Evolutionary conservation across 2,888 invertebrate genomes (phyloP), one percentile per base, ranked within the genome.

Genomic region (Mimachlamys varia): DNA sequence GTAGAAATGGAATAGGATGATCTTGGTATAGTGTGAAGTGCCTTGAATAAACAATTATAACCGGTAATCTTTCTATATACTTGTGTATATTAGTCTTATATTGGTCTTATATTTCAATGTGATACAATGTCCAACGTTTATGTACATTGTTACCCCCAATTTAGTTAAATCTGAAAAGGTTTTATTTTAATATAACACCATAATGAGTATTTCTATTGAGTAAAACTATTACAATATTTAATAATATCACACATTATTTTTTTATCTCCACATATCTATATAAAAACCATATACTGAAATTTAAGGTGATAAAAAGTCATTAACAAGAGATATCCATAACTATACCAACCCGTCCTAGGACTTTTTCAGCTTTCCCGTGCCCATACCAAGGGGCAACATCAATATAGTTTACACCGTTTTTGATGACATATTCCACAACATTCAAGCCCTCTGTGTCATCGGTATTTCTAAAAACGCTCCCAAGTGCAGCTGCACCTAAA

Each of bases 371-470:
- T 92, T 97, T 97, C 0, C 99, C 98, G 96, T 98, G 98, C 0
- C 99, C 99, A 96, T 99, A 99, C 98, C 98, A 99, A 0, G 99
- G 99, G 0, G 98, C 98, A 0, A 99, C 99, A 96, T 99, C 99
- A 91, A 99, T 97, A 95, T 98, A 98, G 97, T 99, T 99, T 27
- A 99, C 97, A 12, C 99, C 99, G 62, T 97, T 97, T 95, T 97
- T 98, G 4, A 99, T 96, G 0, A 98, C 98, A 94, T 98, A 97
- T 89, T 97, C 97, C 58, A 99, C 97, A 0, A 98, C 97, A 90
- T 97, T 97, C 89, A 98, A 97, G 76, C 98, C 98, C 93, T 98
- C 98, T 50, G 97, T 97, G 94, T 98, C 97, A 89, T 98, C 97
- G 0, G 95, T 96, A 4, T 92, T 89, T 5, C 95, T 93, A 90